Evolutionary conservation across 2,888 invertebrate species (phyloP).

Genomic region (Acrocyrtus sp.): DNA sequence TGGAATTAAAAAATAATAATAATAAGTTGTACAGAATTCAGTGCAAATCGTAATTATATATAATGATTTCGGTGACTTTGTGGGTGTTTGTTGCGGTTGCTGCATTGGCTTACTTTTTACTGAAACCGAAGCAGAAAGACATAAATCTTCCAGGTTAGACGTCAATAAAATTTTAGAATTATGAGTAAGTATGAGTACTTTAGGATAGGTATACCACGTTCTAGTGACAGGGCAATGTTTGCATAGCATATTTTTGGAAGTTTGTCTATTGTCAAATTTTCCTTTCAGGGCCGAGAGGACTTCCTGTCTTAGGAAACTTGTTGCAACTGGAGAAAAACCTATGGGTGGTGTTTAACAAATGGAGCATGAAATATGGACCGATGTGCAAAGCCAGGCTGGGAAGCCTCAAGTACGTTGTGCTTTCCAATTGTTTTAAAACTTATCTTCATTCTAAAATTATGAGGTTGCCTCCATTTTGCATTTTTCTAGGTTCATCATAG

Average conservation of each 20-base stretch:
- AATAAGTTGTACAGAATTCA: too few species aligned
- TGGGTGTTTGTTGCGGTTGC: conserved; percentile 12
- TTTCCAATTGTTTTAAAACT: not conserved
- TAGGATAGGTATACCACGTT: too few species aligned
- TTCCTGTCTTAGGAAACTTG: conserved; percentile 21
- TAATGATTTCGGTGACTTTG: conserved; percentile 6
- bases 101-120: not conserved
- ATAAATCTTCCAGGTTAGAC: conserved; percentile 21
- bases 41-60: too few species aligned
- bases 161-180: not conserved
- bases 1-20: too few species aligned
- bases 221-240: too few species aligned
- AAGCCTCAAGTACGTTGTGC: conserved; percentile 5
- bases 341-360: conserved; percentile 12
- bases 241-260: not conserved
- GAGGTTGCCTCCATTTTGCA: too few species aligned
- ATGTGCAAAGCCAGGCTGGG: conserved; percentile 19
- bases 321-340: conserved; percentile 6
- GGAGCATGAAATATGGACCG: conserved; percentile 35
- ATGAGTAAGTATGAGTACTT: not conserved
- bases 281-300: conserved; percentile 22
- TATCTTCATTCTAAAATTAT: not conserved
- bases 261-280: not conserved
- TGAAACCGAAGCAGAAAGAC: not conserved
- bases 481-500: conserved; percentile 2